These are phyloP conservation scores for Dinoponera quadriceps DNA, from an alignment of 1,140 invertebrate species.

Conservation along the genomic window DNA sequence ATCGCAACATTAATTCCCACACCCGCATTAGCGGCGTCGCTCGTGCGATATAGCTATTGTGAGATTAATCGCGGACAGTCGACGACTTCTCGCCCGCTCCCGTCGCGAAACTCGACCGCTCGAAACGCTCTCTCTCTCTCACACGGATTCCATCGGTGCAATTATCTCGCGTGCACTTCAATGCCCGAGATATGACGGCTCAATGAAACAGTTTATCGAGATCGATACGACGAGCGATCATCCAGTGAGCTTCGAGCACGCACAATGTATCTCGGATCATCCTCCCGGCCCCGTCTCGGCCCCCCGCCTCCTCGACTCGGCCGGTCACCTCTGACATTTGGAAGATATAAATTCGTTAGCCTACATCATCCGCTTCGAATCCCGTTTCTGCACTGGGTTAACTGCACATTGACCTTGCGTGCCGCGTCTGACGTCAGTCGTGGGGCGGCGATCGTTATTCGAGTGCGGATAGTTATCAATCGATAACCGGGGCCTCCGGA, in stretches of 20 bases:
- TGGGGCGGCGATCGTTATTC: slow-evolving; percentile 42
- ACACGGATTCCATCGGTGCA: not conserved
- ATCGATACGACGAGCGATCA: not conserved
- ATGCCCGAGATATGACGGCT: not conserved
- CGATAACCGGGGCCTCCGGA: slow-evolving; percentile 20
- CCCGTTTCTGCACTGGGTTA: slow-evolving; percentile 52
- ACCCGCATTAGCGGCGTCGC: not conserved
- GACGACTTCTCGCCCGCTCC: no score
- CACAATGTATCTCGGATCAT: not conserved
- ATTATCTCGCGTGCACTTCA: not conserved
- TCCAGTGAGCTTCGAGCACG: not conserved
- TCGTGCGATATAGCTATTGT: not conserved
- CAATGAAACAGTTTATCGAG: not conserved
- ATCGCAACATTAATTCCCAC: not conserved
- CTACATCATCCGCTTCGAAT: slow-evolving; percentile 51
- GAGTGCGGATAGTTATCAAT: slow-evolving; percentile 39
- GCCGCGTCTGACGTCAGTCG: slow-evolving; percentile 38
- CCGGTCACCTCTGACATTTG: slow-evolving; percentile 54
- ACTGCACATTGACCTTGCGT: slow-evolving; percentile 57
- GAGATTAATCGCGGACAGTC: no score
- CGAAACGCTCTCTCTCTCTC: not conserved
- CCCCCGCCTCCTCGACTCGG: not conserved
- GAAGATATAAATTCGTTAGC: slow-evolving; percentile 54
- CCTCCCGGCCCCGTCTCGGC: not conserved
- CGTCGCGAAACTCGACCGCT: not conserved